A percentile compares a stretch with the other conserved stretches of the same genome.
Evolutionary conservation across 2,113 vertebrate species (phyloP).

Genomic region (Heliornis fulica): DNA sequence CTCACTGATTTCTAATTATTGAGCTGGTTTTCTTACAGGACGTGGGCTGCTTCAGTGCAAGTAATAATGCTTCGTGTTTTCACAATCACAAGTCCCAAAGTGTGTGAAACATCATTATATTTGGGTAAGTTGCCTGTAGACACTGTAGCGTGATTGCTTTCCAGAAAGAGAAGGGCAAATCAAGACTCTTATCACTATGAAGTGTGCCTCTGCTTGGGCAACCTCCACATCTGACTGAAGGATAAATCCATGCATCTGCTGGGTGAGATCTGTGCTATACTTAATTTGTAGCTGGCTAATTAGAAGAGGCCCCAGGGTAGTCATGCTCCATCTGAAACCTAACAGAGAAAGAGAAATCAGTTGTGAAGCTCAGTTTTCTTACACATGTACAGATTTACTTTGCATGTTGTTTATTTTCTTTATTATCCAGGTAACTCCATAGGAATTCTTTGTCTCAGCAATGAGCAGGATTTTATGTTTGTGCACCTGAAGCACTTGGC

Average conservation of each 20-base stretch:
- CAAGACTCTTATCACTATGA: background rate
- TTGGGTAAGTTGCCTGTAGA: background rate
- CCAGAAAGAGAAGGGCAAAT: background rate
- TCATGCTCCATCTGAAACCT: background rate
- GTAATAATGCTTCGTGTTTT: background rate
- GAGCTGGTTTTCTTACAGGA: background rate
- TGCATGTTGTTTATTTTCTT: background rate
- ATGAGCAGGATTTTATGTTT: background rate
- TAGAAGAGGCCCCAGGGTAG: background rate
- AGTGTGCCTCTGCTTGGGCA: background rate
- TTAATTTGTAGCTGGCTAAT: slow-evolving; percentile 2
- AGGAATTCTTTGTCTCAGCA: background rate
- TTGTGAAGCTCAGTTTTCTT: background rate
- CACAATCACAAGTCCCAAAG: background rate
- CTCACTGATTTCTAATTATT: background rate
- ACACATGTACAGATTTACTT: background rate
- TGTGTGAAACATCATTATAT: background rate
- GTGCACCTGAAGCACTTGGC: background rate
- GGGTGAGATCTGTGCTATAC: background rate
- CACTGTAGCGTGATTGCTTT: background rate
- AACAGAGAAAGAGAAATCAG: background rate
- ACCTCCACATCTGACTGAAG: background rate
- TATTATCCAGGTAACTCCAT: background rate
- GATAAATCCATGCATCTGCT: background rate
- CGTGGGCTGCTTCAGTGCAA: background rate